Base-by-base conservation (phyloP, 1,140 invertebrate genomes). In the Pogonus chalceus region DNA sequence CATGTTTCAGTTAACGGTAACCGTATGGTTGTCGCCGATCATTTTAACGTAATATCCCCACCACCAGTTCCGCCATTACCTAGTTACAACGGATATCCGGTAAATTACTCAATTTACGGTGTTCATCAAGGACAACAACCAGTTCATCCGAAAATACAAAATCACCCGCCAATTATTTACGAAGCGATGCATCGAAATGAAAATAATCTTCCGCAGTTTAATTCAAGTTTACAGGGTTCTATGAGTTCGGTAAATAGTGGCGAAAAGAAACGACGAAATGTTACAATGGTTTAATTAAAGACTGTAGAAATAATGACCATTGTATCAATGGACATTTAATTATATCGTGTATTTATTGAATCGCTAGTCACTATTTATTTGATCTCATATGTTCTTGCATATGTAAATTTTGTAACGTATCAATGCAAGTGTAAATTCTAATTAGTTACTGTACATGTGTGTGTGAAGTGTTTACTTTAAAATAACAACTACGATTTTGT, bases 221-320 rank as follows among this genome's bases (percentile, higher is more conserved):
- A 76, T 56, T 68, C 70, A 1, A 77, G 74, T 62, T 59, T 77
- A 31, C 76, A 78, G 57, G 76, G 76, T 9, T 77, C 75, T 0
- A 60, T 78, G 49, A 76, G 65, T 51, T 79, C 76, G 2, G 76
- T 79, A 10, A 77, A 76, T 60, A 76, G 74, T 59, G 72, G 72
- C 23, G 74, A 76, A 52, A 72, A 73, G 56, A 76, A 75, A 58
- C 69, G 75, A 54, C 57, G 77, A 23, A 79, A 79, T 60, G 75
- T 79, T 31, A 79, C 77, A 2, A 78, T 78, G 76, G 77, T 79
- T 52, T 79, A 72, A 72, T n/a, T n/a, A n/a, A n/a, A n/a, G n/a
- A n/a, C n/a, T n/a, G n/a, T n/a, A n/a, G n/a, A n/a, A n/a, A n/a
- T n/a, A n/a, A n/a, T n/a, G n/a, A n/a, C n/a, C n/a, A n/a, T n/a